Conservation (phyloP, 2,113 vertebrate species). For the Dromiciops gliroides region DNA sequence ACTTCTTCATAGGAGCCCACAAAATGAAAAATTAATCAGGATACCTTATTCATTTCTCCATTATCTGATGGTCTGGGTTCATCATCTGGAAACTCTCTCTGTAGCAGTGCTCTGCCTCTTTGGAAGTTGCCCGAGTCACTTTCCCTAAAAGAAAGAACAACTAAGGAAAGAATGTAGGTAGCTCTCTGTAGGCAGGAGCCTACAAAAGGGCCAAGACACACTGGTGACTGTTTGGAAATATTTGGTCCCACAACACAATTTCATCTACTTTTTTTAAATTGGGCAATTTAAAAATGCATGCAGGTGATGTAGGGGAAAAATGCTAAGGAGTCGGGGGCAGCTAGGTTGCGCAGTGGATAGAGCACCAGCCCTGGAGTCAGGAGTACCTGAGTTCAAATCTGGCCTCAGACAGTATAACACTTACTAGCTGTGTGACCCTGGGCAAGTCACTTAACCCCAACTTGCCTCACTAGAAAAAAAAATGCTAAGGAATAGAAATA, state of each 20-base stretch:
- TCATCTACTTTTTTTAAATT: no score
- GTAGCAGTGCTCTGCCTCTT: not conserved
- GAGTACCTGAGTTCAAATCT: no score
- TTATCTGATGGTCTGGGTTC: not conserved
- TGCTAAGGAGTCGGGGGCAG: no score
- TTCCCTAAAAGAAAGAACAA: constrained; percentile 47
- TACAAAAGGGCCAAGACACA: no score
- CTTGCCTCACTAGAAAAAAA: no score
- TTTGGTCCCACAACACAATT: rapidly evolving
- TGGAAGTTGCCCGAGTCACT: constrained; percentile 13
- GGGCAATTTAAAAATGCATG: not conserved
- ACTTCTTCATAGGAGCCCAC: not conserved
- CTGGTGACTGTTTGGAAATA: not conserved
- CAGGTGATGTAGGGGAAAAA: not conserved
- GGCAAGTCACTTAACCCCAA: no score
- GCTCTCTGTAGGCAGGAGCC: not conserved
- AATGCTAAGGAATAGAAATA: not conserved
- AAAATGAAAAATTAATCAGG: not conserved
- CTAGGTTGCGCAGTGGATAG: no score
- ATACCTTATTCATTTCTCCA: constrained; percentile 54
- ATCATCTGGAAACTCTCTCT: not conserved
- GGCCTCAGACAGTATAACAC: no score
- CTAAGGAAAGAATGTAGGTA: not conserved
- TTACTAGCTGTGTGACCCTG: no score
- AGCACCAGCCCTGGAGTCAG: no score